These are phyloP conservation scores for Bombyx huttoni DNA, from an alignment of 2,888 invertebrate genomes.

Conservation along the genomic window DNA sequence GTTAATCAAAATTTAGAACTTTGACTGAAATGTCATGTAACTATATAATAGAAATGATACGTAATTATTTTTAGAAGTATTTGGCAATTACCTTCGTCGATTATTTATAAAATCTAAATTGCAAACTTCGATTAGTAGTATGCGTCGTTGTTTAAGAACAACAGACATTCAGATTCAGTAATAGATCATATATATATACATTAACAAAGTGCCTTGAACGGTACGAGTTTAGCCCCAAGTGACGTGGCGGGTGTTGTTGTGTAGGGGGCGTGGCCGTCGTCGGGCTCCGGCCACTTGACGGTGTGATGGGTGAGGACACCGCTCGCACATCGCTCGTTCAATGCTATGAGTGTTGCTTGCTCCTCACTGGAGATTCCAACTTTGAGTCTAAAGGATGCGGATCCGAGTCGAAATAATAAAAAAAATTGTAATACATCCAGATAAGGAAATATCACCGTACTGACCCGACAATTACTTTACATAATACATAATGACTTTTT, in stretches of 20 bases:
- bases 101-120: no score
- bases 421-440: background rate
- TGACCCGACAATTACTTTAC: no score
- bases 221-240: conserved; percentile 10
- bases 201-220: background rate
- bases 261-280: conserved; percentile 56
- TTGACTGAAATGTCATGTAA: no score
- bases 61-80: no score
- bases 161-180: background rate
- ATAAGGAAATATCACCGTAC: no score
- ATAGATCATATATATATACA: background rate
- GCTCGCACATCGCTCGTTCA: conserved; percentile 12
- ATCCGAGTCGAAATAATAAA: background rate
- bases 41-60: no score
- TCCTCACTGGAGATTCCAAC: conserved; percentile 10
- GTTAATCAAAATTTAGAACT: no score
- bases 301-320: conserved; percentile 68
- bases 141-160: no score
- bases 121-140: no score
- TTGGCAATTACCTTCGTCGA: no score
- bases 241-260: conserved; percentile 36
- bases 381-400: background rate
- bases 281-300: conserved; percentile 61
- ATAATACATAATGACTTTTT: no score
- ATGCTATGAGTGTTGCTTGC: conserved; percentile 6